Percentiles rank a stretch among this genome's conserved stretches.
Conservation (phyloP, 2,888 invertebrate species). For the Limnephilus auricula region DNA sequence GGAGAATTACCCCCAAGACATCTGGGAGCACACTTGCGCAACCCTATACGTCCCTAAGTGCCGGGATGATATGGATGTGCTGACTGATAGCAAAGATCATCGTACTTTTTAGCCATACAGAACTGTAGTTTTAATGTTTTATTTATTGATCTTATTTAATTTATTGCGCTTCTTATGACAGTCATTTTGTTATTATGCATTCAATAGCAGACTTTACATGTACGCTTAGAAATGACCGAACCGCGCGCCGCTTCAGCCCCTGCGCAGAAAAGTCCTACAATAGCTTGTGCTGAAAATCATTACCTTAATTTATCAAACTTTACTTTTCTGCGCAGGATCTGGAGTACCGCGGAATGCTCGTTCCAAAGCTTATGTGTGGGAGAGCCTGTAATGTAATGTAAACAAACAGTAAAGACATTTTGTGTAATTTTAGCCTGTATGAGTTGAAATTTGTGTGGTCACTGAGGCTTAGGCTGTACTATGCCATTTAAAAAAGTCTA, state of each 20-base stretch:
- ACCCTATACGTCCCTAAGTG: constrained; percentile 82
- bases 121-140: neutral
- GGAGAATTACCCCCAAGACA: constrained; percentile 81
- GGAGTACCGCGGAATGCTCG: no score
- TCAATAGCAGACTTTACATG: neutral
- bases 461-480: neutral
- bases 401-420: neutral
- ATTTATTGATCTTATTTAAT: neutral
- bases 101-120: constrained; percentile 58
- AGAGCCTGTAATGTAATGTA: neutral
- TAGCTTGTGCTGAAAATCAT: no score
- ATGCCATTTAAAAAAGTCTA: neutral
- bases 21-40: constrained; percentile 85
- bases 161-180: constrained; percentile 2
- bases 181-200: neutral
- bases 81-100: constrained; percentile 67
- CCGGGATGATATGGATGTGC: constrained; percentile 75
- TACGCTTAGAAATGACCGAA: no score
- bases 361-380: no score
- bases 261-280: no score
- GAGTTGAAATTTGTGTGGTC: neutral
- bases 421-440: neutral
- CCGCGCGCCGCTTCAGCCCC: no score
- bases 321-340: no score
- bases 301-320: no score